Conservation (phyloP, 2,797 vertebrate species). For the Vultur gryphus region DNA sequence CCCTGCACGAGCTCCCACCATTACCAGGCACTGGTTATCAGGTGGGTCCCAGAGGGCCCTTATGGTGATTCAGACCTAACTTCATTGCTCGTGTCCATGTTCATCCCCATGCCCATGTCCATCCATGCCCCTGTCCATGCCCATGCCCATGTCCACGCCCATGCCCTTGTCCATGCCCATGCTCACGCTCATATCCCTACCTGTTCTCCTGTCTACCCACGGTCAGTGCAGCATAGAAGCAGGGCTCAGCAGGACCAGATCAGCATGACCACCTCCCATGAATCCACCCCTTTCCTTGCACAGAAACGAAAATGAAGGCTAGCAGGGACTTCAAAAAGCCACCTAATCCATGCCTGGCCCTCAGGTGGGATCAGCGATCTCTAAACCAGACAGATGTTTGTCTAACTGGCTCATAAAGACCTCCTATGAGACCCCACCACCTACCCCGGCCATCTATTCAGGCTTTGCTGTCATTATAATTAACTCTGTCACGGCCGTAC, state of each 20-base stretch:
- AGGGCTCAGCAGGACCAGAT: neutral
- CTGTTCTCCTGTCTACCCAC: fast-evolving
- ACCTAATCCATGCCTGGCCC: neutral
- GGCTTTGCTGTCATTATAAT: neutral
- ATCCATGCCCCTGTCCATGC: fast-evolving
- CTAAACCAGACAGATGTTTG: neutral
- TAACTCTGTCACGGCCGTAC: fast-evolving
- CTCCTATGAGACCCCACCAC: neutral
- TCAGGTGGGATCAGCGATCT: neutral
- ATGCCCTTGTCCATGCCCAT: no score
- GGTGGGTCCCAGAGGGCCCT: neutral
- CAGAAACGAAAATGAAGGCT: neutral
- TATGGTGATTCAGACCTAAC: neutral
- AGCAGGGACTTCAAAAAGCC: neutral
- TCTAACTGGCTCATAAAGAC: neutral
- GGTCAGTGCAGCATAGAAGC: neutral
- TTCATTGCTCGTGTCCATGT: neutral
- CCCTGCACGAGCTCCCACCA: fast-evolving
- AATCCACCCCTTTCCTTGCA: neutral
- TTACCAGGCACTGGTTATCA: neutral
- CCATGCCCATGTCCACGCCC: neutral
- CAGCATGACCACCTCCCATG: neutral
- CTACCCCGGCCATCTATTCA: neutral
- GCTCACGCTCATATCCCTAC: no score
- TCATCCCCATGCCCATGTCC: no score